Evolutionary conservation across 2,888 invertebrate genomes (phyloP).

Genomic region (Molorchus minor): DNA sequence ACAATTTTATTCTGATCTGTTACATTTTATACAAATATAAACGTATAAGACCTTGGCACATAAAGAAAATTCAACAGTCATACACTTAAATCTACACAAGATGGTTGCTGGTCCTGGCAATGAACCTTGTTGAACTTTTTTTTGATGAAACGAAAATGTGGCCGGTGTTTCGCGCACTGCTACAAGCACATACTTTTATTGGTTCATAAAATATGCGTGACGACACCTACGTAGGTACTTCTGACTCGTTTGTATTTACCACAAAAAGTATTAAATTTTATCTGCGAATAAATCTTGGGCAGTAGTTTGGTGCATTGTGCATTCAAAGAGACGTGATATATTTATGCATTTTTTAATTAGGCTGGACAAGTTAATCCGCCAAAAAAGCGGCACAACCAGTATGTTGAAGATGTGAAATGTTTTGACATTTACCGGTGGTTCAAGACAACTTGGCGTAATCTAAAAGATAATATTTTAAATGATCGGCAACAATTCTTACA

Average conservation of each 20-base stretch:
- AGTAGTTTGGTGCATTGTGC: too few species aligned
- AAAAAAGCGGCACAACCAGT: too few species aligned
- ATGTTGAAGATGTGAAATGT: too few species aligned
- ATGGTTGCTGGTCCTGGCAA: constrained; percentile 22
- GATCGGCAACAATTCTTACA: too few species aligned
- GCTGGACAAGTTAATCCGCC: too few species aligned
- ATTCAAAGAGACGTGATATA: too few species aligned
- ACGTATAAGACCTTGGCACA: constrained; percentile 29
- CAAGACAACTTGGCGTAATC: too few species aligned
- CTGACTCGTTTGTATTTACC: neutral
- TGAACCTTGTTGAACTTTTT: constrained; percentile 32
- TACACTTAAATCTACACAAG: constrained; percentile 14
- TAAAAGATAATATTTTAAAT: too few species aligned
- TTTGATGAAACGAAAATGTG: constrained; percentile 7
- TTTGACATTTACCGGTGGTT: too few species aligned
- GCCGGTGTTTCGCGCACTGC: constrained; percentile 1
- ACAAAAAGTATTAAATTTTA: too few species aligned
- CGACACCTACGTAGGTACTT: neutral
- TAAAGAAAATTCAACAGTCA: constrained; percentile 20
- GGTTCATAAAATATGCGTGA: neutral
- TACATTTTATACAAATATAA: constrained; percentile 7
- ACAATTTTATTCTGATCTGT: constrained; percentile 10
- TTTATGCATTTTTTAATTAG: too few species aligned
- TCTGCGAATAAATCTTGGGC: too few species aligned
- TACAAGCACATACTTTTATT: neutral